Evolutionary conservation across 1,140 invertebrate genomes (phyloP).

Genomic region (Papilio glaucus): DNA sequence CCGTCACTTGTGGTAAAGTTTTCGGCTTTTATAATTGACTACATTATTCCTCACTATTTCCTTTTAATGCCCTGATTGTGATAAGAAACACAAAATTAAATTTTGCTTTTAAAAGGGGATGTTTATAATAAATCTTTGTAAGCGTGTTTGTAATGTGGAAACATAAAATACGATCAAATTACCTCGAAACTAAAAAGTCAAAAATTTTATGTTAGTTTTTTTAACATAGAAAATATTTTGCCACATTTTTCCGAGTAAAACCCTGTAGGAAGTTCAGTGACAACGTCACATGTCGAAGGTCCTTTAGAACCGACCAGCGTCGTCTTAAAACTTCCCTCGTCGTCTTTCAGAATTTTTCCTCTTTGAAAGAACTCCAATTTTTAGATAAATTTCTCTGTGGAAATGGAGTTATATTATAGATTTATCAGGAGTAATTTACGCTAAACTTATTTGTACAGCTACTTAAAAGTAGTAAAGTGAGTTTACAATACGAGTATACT

Average conservation of each 20-base stretch:
- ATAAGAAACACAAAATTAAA: too few relatives aligned
- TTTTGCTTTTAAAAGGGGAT: too few relatives aligned
- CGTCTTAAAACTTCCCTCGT: constrained; percentile 2
- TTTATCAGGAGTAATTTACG: background rate
- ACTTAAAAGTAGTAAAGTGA: too few relatives aligned
- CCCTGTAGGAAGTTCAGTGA: constrained; percentile 11
- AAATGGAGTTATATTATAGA: background rate
- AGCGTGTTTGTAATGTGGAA: too few relatives aligned
- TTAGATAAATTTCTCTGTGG: background rate
- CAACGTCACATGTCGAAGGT: constrained; percentile 18
- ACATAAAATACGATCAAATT: background rate
- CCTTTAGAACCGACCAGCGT: background rate
- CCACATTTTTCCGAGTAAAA: constrained; percentile 4
- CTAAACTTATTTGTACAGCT: too few relatives aligned
- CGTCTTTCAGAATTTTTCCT: background rate
- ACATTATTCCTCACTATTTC: too few relatives aligned
- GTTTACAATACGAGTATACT: too few relatives aligned
- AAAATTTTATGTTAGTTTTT: background rate
- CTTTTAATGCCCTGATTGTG: too few relatives aligned
- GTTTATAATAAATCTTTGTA: too few relatives aligned
- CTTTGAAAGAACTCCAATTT: background rate
- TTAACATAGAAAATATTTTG: background rate
- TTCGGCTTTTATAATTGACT: too few relatives aligned
- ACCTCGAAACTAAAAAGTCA: background rate
- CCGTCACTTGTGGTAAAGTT: too few relatives aligned